Evolutionary conservation across 2,888 invertebrate species (phyloP).

Genomic region (Podabrus alpinus): DNA sequence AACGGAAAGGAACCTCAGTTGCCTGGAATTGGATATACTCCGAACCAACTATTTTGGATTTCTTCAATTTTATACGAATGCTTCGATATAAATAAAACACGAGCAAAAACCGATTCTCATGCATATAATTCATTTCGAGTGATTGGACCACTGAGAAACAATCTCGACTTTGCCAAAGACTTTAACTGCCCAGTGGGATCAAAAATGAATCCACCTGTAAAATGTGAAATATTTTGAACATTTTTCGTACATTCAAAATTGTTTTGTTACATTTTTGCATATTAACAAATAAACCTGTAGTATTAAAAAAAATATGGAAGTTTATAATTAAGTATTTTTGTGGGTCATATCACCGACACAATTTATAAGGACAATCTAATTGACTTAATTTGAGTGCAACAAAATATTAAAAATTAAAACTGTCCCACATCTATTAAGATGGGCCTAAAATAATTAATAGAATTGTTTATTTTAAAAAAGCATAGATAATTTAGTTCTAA

Average conservation of each 20-base stretch:
- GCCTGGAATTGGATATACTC: slow-evolving; percentile 71
- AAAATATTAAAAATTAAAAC: background rate
- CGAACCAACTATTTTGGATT: slow-evolving; percentile 61
- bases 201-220: slow-evolving; percentile 17
- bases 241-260: background rate
- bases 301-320: background rate
- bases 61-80: slow-evolving; percentile 5
- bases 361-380: background rate
- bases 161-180: slow-evolving; percentile 17
- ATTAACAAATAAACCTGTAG: background rate
- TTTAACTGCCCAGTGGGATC: slow-evolving; percentile 19
- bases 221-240: slow-evolving; percentile 1
- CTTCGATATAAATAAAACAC: background rate
- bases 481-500: background rate
- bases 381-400: background rate
- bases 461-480: background rate
- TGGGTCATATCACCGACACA: background rate
- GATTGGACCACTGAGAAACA: slow-evolving; percentile 4
- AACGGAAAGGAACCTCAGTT: slow-evolving; percentile 68
- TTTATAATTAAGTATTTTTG: background rate
- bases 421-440: background rate
- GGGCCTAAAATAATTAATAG: background rate
- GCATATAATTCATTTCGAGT: background rate
- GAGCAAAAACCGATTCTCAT: background rate
- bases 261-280: background rate